These are phyloP conservation scores for Drosophila guanche DNA, from an alignment of 1,140 invertebrate genomes.

Conservation along the genomic window DNA sequence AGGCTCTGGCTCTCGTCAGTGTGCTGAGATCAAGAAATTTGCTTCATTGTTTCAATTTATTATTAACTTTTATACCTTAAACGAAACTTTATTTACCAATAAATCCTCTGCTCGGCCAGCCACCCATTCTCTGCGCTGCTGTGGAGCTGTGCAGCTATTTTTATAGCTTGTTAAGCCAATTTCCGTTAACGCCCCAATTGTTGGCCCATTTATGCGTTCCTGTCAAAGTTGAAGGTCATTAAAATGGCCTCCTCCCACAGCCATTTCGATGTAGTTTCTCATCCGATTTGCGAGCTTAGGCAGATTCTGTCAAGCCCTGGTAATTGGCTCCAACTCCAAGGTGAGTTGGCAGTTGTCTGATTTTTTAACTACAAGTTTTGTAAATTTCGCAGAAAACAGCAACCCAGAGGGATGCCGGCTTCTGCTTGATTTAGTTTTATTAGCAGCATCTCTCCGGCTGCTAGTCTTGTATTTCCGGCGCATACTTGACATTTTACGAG, in stretches of 20 bases:
- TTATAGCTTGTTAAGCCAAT: conserved; percentile 79
- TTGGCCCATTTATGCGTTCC: conserved; percentile 57
- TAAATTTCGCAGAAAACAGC: conserved; percentile 39
- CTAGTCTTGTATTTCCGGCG: conserved; percentile 32
- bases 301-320: conserved; percentile 31
- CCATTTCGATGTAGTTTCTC: conserved; percentile 26
- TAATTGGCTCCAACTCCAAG: conserved; percentile 49
- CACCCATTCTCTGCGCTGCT: conserved; percentile 1
- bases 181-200: conserved; percentile 74
- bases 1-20: conserved; percentile 13
- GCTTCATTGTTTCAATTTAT: conserved; percentile 80
- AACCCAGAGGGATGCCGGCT: conserved; percentile 29
- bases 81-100: conserved; percentile 76
- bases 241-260: too few relatives aligned
- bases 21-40: conserved; percentile 60
- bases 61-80: conserved; percentile 73
- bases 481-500: conserved; percentile 74
- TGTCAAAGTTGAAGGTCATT: conserved; percentile 70
- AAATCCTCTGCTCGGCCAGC: too few relatives aligned
- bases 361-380: conserved; percentile 29
- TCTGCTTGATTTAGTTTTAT: conserved; percentile 65
- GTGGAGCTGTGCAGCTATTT: conserved; percentile 33
- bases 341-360: not conserved
- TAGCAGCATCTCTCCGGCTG: conserved; percentile 35
- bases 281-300: conserved; percentile 46